Conservation (phyloP, 1,140 invertebrate species). For the Brachionus rubens region DNA sequence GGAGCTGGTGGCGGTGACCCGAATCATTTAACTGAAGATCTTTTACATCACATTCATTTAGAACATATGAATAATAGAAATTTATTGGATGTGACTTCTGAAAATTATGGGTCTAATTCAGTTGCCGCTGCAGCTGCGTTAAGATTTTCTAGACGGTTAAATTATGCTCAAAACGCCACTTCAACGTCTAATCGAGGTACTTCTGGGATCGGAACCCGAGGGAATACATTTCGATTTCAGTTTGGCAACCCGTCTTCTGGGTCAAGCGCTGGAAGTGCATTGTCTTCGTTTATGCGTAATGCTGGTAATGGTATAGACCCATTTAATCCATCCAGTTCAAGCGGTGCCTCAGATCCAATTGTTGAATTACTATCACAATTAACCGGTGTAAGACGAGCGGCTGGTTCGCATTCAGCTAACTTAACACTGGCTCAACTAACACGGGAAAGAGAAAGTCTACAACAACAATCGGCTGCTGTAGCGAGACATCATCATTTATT, state of each 20-base stretch:
- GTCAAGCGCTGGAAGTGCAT: background rate
- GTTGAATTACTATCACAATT: conserved; percentile 83
- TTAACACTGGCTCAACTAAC: conserved; percentile 16
- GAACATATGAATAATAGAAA: conserved; percentile 68
- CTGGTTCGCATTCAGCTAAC: conserved; percentile 18
- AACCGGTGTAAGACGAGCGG: conserved; percentile 74
- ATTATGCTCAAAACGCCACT: conserved; percentile 26
- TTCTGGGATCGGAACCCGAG: background rate
- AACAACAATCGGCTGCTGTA: background rate
- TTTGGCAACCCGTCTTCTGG: conserved; percentile 28
- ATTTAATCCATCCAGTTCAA: background rate
- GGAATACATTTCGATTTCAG: conserved; percentile 25
- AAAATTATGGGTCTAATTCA: background rate
- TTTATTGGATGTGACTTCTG: background rate
- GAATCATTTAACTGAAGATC: conserved; percentile 94
- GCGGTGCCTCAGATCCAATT: conserved; percentile 41
- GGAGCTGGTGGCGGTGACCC: conserved; percentile 75
- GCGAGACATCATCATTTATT: conserved; percentile 5
- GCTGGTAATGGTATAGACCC: background rate
- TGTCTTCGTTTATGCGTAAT: conserved; percentile 43
- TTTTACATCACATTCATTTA: conserved; percentile 86
- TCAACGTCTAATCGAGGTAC: background rate
- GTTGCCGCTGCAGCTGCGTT: conserved; percentile 17
- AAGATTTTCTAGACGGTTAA: conserved; percentile 34
- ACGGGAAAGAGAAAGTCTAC: conserved; percentile 16